phyloP scores from a whole-genome alignment of 2,797 vertebrate species.

The Coregonus ussuriensis region DNA sequence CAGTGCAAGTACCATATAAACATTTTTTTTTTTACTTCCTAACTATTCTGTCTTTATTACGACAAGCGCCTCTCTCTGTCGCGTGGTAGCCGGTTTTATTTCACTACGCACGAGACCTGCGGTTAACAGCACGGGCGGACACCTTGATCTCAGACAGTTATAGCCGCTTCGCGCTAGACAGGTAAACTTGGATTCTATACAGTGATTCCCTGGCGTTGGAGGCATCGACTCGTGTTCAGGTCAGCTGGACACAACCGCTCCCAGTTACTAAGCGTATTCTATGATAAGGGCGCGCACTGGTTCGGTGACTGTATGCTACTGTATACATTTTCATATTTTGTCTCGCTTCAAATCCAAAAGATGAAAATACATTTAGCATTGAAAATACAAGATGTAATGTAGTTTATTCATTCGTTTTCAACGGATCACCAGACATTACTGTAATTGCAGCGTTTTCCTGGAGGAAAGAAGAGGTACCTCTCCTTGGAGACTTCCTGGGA shows the following conservation, averaged over 20 bases:
- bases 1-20: background rate
- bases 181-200: slow-evolving; percentile 22
- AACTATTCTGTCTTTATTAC: background rate
- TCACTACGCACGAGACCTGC: slow-evolving; percentile 14
- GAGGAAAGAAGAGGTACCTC: slow-evolving; percentile 47
- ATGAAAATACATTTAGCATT: background rate
- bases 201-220: slow-evolving; percentile 14
- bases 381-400: background rate
- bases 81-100: background rate
- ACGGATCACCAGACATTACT: background rate
- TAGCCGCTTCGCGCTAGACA: slow-evolving; percentile 16
- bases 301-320: slow-evolving; percentile 1
- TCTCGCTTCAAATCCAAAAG: background rate
- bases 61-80: background rate
- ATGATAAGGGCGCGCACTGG: background rate
- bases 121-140: slow-evolving; percentile 15
- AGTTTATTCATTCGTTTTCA: slow-evolving; percentile 3
- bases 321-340: background rate
- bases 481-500: slow-evolving; percentile 66
- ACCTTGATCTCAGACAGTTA: slow-evolving; percentile 13
- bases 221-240: slow-evolving; percentile 24
- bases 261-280: background rate
- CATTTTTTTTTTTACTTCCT: background rate
- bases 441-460: slow-evolving; percentile 41
- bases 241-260: slow-evolving; percentile 16